Evolutionary conservation across 2,113 vertebrate genomes (phyloP).

Genomic region (Dasyornis broadbenti): DNA sequence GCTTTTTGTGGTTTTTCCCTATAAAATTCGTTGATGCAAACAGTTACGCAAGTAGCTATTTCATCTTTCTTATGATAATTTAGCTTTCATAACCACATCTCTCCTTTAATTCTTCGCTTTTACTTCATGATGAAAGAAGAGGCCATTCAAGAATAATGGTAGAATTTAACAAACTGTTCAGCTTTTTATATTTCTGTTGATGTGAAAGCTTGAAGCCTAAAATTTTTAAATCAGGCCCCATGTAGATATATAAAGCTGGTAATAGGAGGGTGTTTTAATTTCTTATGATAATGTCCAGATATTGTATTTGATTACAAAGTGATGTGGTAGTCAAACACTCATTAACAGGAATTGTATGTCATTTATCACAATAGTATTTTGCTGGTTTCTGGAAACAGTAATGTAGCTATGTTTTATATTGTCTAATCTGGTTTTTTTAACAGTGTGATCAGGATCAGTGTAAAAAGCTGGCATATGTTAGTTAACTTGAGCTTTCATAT

Average conservation of each 20-base stretch:
- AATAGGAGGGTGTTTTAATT: background rate
- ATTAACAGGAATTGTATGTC: background rate
- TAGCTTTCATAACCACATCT: background rate
- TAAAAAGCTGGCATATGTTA: constrained; percentile 97
- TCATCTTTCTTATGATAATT: background rate
- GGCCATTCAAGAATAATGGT: background rate
- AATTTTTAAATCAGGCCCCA: background rate
- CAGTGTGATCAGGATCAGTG: constrained; percentile 83
- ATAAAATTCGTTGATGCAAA: background rate
- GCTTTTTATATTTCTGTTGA: background rate
- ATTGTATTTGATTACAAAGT: background rate
- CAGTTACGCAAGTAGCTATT: background rate
- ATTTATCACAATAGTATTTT: background rate
- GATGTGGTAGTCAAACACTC: background rate
- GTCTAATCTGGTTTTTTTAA: constrained; percentile 9
- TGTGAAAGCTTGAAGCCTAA: background rate
- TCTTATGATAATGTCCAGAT: background rate
- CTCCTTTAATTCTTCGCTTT: background rate
- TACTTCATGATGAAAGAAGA: background rate
- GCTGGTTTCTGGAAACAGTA: background rate
- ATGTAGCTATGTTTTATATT: background rate
- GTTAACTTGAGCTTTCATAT: constrained; percentile 93
- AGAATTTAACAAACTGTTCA: background rate
- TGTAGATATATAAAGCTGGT: background rate
- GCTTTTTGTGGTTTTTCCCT: background rate